phyloP scores from a whole-genome alignment of 2,797 vertebrate species.

The Cossypha caffra region DNA sequence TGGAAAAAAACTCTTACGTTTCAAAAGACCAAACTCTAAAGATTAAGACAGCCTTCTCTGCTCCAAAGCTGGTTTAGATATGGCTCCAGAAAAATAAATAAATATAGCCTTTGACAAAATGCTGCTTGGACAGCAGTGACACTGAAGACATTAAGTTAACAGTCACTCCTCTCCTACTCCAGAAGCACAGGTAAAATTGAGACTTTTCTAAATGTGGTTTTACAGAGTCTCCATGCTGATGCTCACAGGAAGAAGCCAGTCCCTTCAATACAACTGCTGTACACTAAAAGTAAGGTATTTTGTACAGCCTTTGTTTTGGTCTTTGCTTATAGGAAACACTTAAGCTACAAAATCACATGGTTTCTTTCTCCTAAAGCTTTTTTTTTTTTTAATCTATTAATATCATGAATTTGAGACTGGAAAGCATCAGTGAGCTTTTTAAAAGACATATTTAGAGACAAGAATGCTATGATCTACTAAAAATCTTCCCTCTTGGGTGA shows the following conservation, averaged over 20 bases:
- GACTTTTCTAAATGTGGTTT: background rate
- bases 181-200: background rate
- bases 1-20: fast-evolving
- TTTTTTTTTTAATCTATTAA: background rate
- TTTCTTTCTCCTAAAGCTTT: background rate
- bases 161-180: background rate
- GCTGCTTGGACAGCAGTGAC: background rate
- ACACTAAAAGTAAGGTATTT: background rate
- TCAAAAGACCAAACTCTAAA: background rate
- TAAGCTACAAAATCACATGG: background rate
- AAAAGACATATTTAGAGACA: constrained; percentile 24
- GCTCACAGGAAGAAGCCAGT: background rate
- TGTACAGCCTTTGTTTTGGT: background rate
- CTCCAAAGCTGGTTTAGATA: background rate
- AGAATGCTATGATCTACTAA: constrained; percentile 11
- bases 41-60: background rate
- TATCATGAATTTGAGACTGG: constrained; percentile 10
- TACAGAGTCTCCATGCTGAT: background rate
- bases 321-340: background rate
- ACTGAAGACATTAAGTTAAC: background rate
- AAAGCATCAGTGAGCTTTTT: background rate
- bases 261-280: background rate
- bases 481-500: constrained; percentile 20
- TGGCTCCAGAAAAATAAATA: background rate
- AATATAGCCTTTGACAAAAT: background rate